Conservation (phyloP, 2,113 vertebrate genomes). For the Paraplagusia blochii region DNA sequence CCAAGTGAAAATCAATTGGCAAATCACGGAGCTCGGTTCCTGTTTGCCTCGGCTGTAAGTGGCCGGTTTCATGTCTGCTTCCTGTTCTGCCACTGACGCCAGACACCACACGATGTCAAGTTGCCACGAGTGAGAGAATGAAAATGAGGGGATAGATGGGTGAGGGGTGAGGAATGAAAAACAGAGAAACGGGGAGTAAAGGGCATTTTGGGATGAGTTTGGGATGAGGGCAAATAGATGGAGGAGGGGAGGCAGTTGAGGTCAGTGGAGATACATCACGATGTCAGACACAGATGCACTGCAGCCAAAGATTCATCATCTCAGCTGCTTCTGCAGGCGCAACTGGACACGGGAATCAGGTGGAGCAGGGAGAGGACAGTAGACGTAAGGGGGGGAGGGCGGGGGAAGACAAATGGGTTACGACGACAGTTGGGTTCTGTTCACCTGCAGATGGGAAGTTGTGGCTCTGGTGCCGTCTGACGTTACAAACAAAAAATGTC, state of each 20-base stretch:
- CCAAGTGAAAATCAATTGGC: conserved; percentile 79
- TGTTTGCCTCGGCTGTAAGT: conserved; percentile 60
- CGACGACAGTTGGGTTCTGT: conserved; percentile 32
- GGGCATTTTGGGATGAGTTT: conserved; percentile 21
- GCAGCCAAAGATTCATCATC: conserved; percentile 81
- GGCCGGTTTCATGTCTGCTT: conserved; percentile 54
- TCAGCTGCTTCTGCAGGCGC: conserved; percentile 71
- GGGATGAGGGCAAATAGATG: conserved; percentile 10
- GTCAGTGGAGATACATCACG: conserved; percentile 76
- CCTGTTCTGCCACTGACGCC: conserved; percentile 55
- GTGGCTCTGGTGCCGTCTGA: background rate
- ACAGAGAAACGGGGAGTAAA: conserved; percentile 42
- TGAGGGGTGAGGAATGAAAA: conserved; percentile 26
- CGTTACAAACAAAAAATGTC: no score
- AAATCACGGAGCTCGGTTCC: conserved; percentile 69
- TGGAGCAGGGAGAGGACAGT: conserved; percentile 49
- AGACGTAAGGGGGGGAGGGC: conserved; percentile 43
- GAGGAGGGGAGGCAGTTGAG: conserved; percentile 60
- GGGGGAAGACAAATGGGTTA: conserved; percentile 56
- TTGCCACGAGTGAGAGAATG: conserved; percentile 52
- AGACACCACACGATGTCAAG: conserved; percentile 50
- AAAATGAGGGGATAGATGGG: conserved; percentile 38
- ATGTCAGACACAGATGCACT: conserved; percentile 78
- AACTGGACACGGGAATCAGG: conserved; percentile 65
- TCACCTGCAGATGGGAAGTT: conserved; percentile 10